These are phyloP conservation scores for Forficula auricularia DNA, from an alignment of 1,140 invertebrate genomes.

Conservation along the genomic window DNA sequence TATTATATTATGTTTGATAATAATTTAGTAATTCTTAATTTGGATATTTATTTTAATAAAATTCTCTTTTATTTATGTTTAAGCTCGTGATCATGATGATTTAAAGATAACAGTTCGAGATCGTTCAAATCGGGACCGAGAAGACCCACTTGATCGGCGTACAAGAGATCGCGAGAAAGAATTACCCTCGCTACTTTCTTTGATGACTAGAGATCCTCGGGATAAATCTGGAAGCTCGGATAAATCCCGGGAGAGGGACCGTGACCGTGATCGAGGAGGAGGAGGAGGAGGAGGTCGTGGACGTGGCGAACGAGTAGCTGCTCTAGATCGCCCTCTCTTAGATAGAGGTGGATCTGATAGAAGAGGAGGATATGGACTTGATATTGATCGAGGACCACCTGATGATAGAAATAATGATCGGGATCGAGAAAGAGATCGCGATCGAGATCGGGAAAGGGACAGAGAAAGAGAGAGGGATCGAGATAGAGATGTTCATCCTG, in stretches of 20 bases:
- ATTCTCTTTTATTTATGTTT: not conserved
- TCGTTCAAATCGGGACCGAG: constrained; percentile 22
- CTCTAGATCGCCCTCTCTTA: no score
- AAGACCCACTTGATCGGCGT: constrained; percentile 33
- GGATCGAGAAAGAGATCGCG: not conserved
- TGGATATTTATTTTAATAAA: no score
- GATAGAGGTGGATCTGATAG: no score
- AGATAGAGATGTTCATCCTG: constrained; percentile 4
- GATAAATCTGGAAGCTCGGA: not conserved
- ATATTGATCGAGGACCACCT: no score
- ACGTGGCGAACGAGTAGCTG: not conserved
- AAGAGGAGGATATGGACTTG: no score
- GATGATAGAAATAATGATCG: no score
- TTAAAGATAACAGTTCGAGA: not conserved
- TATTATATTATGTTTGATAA: no score
- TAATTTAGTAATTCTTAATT: no score
- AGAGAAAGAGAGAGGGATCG: constrained; percentile 1
- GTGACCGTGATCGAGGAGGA: constrained; percentile 2
- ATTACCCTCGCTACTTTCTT: constrained; percentile 11
- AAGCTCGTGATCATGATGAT: not conserved
- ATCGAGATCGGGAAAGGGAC: constrained; percentile 4
- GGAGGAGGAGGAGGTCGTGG: not conserved
- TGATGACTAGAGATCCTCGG: constrained; percentile 8
- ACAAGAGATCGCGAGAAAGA: constrained; percentile 19
- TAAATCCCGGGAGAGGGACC: not conserved